phyloP scores from a whole-genome alignment of 2,888 invertebrate species.

The Hartigia nigra region DNA sequence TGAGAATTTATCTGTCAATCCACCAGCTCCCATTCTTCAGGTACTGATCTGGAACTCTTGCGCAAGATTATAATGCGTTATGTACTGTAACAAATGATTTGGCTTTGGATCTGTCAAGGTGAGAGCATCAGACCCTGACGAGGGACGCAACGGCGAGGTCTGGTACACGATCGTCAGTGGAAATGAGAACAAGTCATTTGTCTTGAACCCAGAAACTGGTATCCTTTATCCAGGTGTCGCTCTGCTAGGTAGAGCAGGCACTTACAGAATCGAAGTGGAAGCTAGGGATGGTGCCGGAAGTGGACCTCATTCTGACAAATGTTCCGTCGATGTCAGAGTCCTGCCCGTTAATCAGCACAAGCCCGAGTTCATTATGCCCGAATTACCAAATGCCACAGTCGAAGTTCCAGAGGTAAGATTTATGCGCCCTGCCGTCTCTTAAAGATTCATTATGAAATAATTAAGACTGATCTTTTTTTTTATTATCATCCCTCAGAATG shows the following conservation, averaged over 20 bases:
- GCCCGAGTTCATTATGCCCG: constrained; percentile 84
- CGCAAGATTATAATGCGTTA: constrained; percentile 12
- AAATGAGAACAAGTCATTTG: constrained; percentile 77
- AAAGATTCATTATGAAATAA: not conserved
- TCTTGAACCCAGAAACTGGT: constrained; percentile 80
- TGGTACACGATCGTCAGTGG: constrained; percentile 79
- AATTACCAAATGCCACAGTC: constrained; percentile 79
- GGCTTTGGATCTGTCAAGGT: constrained; percentile 62
- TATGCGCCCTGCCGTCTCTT: not conserved
- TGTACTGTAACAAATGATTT: constrained; percentile 19
- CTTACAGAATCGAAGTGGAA: constrained; percentile 75
- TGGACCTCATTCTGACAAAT: constrained; percentile 74
- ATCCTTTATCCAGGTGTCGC: constrained; percentile 83
- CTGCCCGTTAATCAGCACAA: constrained; percentile 84
- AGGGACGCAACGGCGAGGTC: constrained; percentile 81
- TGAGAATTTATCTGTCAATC: constrained; percentile 83
- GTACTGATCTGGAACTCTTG: constrained; percentile 31
- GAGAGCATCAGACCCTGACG: constrained; percentile 83
- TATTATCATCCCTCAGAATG: constrained; percentile 69
- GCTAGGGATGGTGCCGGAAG: constrained; percentile 81
- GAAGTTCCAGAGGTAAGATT: constrained; percentile 82
- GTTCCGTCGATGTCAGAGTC: constrained; percentile 81
- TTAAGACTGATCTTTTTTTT: constrained; percentile 39
- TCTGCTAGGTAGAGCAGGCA: constrained; percentile 73
- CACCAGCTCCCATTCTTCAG: constrained; percentile 85